Percentiles rank a stretch among this genome's conserved stretches.
Evolutionary conservation across 2,797 vertebrate genomes (phyloP).

Genomic region (Lacerta viridis): DNA sequence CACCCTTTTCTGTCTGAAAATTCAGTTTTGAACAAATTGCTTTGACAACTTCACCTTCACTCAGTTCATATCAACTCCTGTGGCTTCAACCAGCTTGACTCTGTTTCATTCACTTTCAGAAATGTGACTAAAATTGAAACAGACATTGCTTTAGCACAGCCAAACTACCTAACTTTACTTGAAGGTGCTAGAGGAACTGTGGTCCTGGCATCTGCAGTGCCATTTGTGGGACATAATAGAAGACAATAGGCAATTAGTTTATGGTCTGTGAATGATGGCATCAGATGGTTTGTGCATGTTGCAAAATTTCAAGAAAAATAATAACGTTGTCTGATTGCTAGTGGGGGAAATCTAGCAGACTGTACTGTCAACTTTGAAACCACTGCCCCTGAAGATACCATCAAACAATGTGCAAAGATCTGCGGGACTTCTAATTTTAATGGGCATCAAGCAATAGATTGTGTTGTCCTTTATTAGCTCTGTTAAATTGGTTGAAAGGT

Average conservation of each 20-base stretch:
- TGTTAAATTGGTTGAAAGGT: conserved; percentile 8
- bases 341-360: not conserved
- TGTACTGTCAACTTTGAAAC: not conserved
- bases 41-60: conserved; percentile 35
- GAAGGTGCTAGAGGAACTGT: not conserved
- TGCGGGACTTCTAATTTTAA: not conserved
- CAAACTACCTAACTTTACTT: conserved; percentile 6
- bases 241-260: not conserved
- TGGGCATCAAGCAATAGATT: not conserved
- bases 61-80: not conserved
- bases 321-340: not conserved
- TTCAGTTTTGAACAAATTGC: conserved; percentile 9
- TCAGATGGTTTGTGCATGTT: not conserved
- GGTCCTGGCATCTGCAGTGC: not conserved
- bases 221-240: not conserved
- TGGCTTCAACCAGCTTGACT: conserved; percentile 23
- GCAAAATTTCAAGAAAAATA: not conserved
- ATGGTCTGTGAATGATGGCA: not conserved
- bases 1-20: conserved; percentile 1
- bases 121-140: conserved; percentile 25
- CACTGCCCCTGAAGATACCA: not conserved
- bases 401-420: not conserved
- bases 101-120: conserved; percentile 19
- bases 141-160: conserved; percentile 15
- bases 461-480: not conserved